Base-by-base conservation (phyloP, 2,888 invertebrate species). In the Euplexia lucipara region DNA sequence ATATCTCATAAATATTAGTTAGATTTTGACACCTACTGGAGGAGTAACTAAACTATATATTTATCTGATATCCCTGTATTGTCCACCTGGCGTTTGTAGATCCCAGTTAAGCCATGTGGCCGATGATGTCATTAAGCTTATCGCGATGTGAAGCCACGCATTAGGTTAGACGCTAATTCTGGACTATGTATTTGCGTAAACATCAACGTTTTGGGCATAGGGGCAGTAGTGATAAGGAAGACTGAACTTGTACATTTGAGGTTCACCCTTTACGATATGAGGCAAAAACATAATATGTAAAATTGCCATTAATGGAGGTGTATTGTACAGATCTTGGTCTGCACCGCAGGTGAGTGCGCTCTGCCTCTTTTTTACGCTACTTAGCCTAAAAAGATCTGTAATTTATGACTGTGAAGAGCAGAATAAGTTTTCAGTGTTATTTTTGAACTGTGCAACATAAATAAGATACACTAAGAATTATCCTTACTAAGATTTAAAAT, bases 121-220 rank as follows among this genome's bases (percentile, higher is more conserved):
- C 52, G 20, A 60, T 71, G 75, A 68, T 35, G 61, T 72, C 56
- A 57, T 74, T 61, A 57, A 3, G 52, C 32, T 49, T 57, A 72
- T 61, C 60, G 26, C 30, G 26, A 48, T 48, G 22, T 42, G 26
- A 8, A 39, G 20, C 44, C 42, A 70, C 18, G 45, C 34, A 32
- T 54, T 41, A 32, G 22, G 18, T 35, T 53, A 20, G n/a, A 20
- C 37, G 34, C 16, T 39, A 48, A 56, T 51, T 51, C 16, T 32
- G 35, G 6, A 20, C 14, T n/a, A 10, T 14, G 22, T 18, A 34
- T 68, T 49, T 58, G 18, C 9, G 9, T 12, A 20, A 42, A 16
- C 34, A 30, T 20, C 7, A n/a, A 16, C 10, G 14, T 32, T 70
- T 61, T 14, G 7, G 18, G 7, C 7, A 63, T 14, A 49, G 10